Conservation (phyloP, 1,140 invertebrate genomes). For the Drosophila pallidifrons region DNA sequence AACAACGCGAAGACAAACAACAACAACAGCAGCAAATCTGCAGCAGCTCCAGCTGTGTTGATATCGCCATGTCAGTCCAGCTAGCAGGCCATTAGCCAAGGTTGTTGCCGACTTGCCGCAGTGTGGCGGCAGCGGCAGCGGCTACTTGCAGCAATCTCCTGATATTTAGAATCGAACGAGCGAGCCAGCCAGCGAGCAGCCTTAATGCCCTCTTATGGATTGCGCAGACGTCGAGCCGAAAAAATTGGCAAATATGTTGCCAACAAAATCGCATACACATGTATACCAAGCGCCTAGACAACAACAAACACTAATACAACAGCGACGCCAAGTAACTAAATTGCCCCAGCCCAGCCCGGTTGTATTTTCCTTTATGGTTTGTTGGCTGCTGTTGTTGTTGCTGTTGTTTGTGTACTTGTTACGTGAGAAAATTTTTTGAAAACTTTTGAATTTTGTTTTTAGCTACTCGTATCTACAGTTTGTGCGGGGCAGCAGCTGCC, state of each 20-base stretch:
- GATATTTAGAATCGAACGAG: conserved; percentile 47
- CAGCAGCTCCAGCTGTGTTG: conserved; percentile 44
- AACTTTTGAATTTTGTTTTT: conserved; percentile 61
- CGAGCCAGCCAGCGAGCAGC: conserved; percentile 23
- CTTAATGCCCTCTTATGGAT: conserved; percentile 80
- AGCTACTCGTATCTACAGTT: conserved; percentile 44
- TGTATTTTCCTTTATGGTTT: conserved; percentile 50
- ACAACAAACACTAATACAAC: conserved; percentile 21
- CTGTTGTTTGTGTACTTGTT: conserved; percentile 68
- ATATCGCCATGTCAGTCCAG: conserved; percentile 71
- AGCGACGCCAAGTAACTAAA: conserved; percentile 58
- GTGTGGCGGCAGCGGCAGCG: not conserved
- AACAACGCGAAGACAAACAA: conserved; percentile 4
- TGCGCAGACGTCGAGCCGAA: conserved; percentile 61
- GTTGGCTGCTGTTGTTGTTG: conserved; percentile 13
- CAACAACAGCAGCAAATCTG: not conserved
- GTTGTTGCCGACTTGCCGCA: conserved; percentile 54
- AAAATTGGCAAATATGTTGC: conserved; percentile 77
- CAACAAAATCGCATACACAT: conserved; percentile 50
- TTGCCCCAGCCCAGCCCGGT: conserved; percentile 54
- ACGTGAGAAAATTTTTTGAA: conserved; percentile 79
- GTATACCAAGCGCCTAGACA: conserved; percentile 32
- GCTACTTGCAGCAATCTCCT: conserved; percentile 74
- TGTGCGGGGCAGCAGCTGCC: conserved; percentile 51
- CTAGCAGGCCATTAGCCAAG: conserved; percentile 77